Conservation (phyloP, 2,797 vertebrate genomes). For the Pristis pectinata region DNA sequence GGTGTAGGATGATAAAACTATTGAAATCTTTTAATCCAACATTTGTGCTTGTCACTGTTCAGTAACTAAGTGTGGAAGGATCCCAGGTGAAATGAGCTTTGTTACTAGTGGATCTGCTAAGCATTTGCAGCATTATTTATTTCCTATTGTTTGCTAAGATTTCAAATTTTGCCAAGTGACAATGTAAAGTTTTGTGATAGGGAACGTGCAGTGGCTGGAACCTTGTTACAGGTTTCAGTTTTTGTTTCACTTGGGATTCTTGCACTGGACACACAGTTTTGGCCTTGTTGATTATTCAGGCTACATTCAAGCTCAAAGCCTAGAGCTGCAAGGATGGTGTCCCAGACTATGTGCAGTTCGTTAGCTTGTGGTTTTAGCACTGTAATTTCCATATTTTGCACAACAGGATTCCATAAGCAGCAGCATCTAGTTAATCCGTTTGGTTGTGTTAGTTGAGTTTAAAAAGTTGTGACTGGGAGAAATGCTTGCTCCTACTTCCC, state of each 20-base stretch:
- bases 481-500: not conserved
- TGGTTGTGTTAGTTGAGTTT: not conserved
- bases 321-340: not conserved
- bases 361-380: not conserved
- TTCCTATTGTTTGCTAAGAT: not conserved
- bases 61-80: not conserved
- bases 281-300: not conserved
- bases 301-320: not conserved
- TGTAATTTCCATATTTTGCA: not conserved
- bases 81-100: not conserved
- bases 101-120: not conserved
- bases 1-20: too few relatives aligned
- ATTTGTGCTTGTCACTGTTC: not conserved
- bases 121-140: not conserved
- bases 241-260: not conserved
- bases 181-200: not conserved
- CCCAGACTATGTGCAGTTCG: not conserved
- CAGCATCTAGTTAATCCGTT: not conserved
- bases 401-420: not conserved
- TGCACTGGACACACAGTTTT: not conserved
- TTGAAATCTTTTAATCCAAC: too few relatives aligned
- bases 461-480: not conserved
- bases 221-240: not conserved
- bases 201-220: not conserved
- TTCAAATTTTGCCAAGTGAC: not conserved